Evolutionary conservation across 2,797 vertebrate genomes (phyloP).

Genomic region (Neosilurus hyrtlii): DNA sequence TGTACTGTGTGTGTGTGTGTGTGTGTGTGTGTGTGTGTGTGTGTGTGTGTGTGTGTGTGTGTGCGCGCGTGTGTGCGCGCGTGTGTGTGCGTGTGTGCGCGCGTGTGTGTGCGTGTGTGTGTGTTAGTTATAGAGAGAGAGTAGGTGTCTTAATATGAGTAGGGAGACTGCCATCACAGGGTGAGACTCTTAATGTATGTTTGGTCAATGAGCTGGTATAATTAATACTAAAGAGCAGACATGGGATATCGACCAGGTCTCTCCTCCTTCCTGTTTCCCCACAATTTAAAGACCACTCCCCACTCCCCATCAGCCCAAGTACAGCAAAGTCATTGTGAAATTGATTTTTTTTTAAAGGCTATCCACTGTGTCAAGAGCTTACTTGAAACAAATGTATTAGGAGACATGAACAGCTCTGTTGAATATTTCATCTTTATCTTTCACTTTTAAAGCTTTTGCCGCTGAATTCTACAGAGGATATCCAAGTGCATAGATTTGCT

Average conservation of each 20-base stretch:
- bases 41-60: not conserved
- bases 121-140: not conserved
- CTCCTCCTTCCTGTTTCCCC: slow-evolving; percentile 2
- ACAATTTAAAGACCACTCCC: not conserved
- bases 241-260: slow-evolving; percentile 65
- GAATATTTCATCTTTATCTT: slow-evolving; percentile 58
- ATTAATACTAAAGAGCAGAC: slow-evolving; percentile 62
- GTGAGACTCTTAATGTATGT: slow-evolving; percentile 56
- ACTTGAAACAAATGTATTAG: slow-evolving; percentile 55
- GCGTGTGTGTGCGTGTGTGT: not conserved
- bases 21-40: not conserved
- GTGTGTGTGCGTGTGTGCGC: not conserved
- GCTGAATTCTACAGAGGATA: slow-evolving; percentile 28
- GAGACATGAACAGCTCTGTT: slow-evolving; percentile 42
- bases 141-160: slow-evolving; percentile 34
- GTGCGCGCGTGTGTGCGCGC: not conserved
- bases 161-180: slow-evolving; percentile 43
- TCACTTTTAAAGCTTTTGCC: slow-evolving; percentile 47
- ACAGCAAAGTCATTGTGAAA: slow-evolving; percentile 47
- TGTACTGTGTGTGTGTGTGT: not conserved
- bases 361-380: slow-evolving; percentile 10
- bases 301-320: slow-evolving; percentile 13
- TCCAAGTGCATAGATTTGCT: not conserved
- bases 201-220: slow-evolving; percentile 65
- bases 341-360: no score